Evolutionary conservation across 1,140 invertebrate species (phyloP), one percentile per base, ranked within the genome.

Genomic region (Drosophila seguyi): DNA sequence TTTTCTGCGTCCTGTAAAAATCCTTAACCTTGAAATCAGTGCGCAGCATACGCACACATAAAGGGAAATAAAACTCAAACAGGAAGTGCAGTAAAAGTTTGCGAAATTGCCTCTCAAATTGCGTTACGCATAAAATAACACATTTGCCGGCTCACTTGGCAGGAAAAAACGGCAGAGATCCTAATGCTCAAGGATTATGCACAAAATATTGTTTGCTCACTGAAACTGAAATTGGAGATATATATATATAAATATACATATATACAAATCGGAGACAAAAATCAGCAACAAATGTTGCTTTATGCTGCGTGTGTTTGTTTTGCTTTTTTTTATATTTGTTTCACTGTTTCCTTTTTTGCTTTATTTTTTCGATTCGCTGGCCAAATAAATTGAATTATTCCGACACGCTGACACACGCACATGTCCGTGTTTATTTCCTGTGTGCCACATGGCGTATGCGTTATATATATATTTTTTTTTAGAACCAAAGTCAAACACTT

Each of bases 351-450:
- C 48, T 61, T 76, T 76, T 71, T 66, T 18, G 10, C 11, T 52
- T 29, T 45, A 16, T 10, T 47, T n/a, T 79, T 79, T 66, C 14
- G 29, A 36, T 25, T 36, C 56, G 62, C 55, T 87, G 74, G 59
- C 50, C 52, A 57, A 79, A 88, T 69, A 88, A 87, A 88, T 87
- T 87, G 76, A 87, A 87, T 87, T 84, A 84, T 87, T 59, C 42
- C 41, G 59, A 65, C 71, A 36, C 74, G 61, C 45, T 60, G 50
- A 74, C 61, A 68, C 29, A 66, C 45, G 36, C 29, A 45, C 57
- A 57, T 41, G 36, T 39, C 53, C 13, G 22, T 55, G 47, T 66
- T 58, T 52, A 78, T 73, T 66, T 55, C 44, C 47, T 38, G 29
- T 42, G 22, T 50, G 61, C 75, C 75, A 87, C 71, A 61, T 82